phyloP scores from a whole-genome alignment of 2,113 vertebrate genomes.

The Melanostigma gelatinosum region DNA sequence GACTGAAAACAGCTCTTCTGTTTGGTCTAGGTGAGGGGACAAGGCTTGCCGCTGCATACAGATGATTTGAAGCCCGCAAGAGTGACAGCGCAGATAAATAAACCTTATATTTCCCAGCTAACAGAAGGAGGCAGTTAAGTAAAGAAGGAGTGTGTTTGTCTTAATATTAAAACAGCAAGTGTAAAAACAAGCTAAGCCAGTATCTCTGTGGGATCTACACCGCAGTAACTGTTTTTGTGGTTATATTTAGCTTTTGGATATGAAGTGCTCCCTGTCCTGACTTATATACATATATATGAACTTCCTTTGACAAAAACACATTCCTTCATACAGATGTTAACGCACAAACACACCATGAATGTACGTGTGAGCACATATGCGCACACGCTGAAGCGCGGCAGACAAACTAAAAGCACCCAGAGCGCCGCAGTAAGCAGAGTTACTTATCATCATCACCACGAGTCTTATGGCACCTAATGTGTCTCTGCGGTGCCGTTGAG shows the following conservation, averaged over 20 bases:
- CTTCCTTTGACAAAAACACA: conserved; percentile 17
- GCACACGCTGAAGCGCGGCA: conserved; percentile 2
- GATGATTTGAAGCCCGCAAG: conserved; percentile 44
- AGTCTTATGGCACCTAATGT: conserved; percentile 31
- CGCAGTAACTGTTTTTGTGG: conserved; percentile 47
- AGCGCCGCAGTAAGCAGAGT: conserved; percentile 37
- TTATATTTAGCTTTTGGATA: conserved; percentile 26
- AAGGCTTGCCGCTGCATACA: conserved; percentile 31
- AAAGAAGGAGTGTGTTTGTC: conserved; percentile 45
- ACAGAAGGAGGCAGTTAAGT: conserved; percentile 34
- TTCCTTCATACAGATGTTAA: conserved; percentile 34
- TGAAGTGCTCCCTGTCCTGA: conserved; percentile 28
- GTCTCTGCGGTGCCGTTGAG: conserved; percentile 59
- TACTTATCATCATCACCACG: conserved; percentile 67
- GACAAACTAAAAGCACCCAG: conserved; percentile 18
- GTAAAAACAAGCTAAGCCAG: conserved; percentile 54
- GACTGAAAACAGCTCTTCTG: conserved; percentile 77
- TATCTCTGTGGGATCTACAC: conserved; percentile 35
- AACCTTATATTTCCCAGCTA: conserved; percentile 50
- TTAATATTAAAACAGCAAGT: conserved; percentile 30
- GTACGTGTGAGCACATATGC: not conserved
- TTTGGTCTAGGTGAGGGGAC: conserved; percentile 72
- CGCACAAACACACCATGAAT: conserved; percentile 15
- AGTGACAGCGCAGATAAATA: conserved; percentile 67
- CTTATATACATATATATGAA: not conserved